These are phyloP conservation scores for Brachyptera putata DNA, from an alignment of 2,888 invertebrate species.

Conservation along the genomic window DNA sequence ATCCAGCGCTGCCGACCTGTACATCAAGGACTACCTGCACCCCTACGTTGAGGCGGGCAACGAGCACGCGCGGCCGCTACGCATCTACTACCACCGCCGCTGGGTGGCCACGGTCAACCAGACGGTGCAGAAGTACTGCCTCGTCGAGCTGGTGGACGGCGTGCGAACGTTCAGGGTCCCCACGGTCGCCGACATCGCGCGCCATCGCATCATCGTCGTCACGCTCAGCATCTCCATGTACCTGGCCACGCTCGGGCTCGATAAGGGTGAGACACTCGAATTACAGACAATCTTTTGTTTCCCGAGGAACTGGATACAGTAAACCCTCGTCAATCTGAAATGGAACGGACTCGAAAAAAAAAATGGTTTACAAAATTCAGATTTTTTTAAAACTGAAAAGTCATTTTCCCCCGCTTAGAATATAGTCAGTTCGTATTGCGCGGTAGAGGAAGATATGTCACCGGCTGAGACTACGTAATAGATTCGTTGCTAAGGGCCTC, in stretches of 20 bases:
- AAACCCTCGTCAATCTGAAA: no score
- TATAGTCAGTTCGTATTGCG: no score
- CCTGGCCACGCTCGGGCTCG: constrained; percentile 62
- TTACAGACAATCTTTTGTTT: no score
- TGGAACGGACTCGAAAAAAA: no score
- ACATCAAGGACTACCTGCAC: constrained; percentile 64
- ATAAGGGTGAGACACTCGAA: constrained; percentile 54
- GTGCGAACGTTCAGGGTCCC: constrained; percentile 62
- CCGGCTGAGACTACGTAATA: no score
- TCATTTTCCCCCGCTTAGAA: no score
- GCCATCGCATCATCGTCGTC: constrained; percentile 69
- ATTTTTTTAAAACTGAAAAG: no score
- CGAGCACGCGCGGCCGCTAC: constrained; percentile 62
- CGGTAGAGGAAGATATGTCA: no score
- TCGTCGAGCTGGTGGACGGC: constrained; percentile 54
- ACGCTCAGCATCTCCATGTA: constrained; percentile 76
- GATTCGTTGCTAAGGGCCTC: no score
- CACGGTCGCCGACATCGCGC: constrained; percentile 63
- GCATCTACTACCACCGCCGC: constrained; percentile 75
- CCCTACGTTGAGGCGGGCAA: constrained; percentile 66
- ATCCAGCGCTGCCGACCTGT: constrained; percentile 32
- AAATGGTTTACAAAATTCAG: no score
- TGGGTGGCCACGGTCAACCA: constrained; percentile 74
- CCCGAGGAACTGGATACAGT: no score
- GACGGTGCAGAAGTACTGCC: constrained; percentile 68